These are phyloP conservation scores for Pygathrix nemaeus DNA, from an alignment of 2,113 vertebrate species.

Conservation along the genomic window DNA sequence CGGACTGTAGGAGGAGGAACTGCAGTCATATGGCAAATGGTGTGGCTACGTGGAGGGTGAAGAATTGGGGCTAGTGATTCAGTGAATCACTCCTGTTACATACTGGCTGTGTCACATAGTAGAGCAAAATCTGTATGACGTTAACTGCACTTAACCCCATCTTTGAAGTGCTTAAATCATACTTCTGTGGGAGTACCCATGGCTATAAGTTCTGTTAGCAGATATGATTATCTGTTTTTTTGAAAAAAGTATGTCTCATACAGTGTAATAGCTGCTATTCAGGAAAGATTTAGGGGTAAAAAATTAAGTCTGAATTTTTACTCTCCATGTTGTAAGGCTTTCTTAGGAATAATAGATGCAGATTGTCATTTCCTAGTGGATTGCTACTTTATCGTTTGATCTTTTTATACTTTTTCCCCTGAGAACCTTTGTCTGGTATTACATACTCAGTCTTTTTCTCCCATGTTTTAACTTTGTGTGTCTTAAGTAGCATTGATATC, in stretches of 20 bases:
- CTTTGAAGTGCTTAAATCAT: background rate
- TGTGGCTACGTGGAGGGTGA: background rate
- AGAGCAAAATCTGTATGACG: background rate
- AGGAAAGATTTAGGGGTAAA: background rate
- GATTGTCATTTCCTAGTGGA: background rate
- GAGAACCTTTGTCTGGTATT: background rate
- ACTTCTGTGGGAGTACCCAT: background rate
- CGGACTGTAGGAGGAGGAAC: background rate
- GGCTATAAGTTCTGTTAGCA: slow-evolving; percentile 12
- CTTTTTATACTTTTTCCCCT: background rate
- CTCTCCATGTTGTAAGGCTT: background rate
- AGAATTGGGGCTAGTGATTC: background rate
- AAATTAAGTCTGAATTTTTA: background rate
- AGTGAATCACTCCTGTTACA: background rate
- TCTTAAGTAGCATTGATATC: background rate
- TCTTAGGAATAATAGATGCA: background rate
- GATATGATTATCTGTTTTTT: background rate
- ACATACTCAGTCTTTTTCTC: background rate
- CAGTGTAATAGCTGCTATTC: background rate
- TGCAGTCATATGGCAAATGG: background rate
- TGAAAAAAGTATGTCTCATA: background rate
- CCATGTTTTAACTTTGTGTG: background rate
- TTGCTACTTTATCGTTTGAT: background rate
- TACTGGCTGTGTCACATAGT: background rate
- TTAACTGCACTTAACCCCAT: background rate